A percentile compares a stretch with the other conserved stretches of the same genome.
Conservation (phyloP, 2,888 invertebrate genomes). For the Cheilosia scutellata region DNA sequence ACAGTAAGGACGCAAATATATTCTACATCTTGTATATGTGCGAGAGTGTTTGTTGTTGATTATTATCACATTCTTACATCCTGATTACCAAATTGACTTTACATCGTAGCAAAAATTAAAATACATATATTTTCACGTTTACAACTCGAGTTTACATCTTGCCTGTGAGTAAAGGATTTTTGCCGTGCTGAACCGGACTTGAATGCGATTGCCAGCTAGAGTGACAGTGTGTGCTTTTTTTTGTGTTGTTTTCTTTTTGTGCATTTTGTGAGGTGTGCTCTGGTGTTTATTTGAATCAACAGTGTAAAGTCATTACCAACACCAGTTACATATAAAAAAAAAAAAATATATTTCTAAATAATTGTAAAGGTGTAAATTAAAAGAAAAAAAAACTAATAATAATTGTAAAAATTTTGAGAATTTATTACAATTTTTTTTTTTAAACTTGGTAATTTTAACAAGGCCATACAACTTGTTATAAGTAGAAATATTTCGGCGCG, state of each 20-base stretch:
- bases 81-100: constrained; percentile 49
- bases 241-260: neutral
- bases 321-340: neutral
- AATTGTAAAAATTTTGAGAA: neutral
- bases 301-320: constrained; percentile 36
- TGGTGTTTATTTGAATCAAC: constrained; percentile 52
- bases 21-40: constrained; percentile 62
- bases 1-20: constrained; percentile 82
- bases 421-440: neutral
- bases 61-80: constrained; percentile 37
- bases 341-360: neutral
- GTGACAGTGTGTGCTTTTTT: neutral
- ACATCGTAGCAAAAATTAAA: constrained; percentile 21
- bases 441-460: neutral
- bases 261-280: neutral
- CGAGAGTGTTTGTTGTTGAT: constrained; percentile 59
- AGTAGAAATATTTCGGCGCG: constrained; percentile 22
- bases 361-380: constrained; percentile 10
- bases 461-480: neutral
- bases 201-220: constrained; percentile 1
- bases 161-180: neutral
- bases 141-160: constrained; percentile 39
- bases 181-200: neutral
- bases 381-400: neutral
- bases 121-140: constrained; percentile 28